phyloP scores from a whole-genome alignment of 2,113 vertebrate species.

The Protobothrops flavoviridis region DNA sequence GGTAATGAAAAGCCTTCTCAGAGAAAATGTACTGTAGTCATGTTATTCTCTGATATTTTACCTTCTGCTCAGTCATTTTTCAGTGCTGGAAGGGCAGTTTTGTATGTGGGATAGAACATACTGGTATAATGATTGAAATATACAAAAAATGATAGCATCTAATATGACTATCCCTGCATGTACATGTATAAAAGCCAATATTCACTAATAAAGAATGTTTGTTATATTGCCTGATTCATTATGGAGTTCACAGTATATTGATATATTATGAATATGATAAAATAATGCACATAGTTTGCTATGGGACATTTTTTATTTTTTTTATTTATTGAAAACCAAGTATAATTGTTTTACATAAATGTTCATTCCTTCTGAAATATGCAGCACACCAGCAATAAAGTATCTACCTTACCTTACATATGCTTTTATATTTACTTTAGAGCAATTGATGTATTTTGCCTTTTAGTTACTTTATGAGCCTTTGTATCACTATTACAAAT shows the following conservation, averaged over 20 bases:
- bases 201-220: not conserved
- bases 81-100: not conserved
- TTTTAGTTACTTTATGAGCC: not conserved
- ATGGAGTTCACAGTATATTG: not conserved
- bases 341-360: not conserved
- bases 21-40: not conserved
- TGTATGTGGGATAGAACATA: not conserved
- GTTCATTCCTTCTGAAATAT: not conserved
- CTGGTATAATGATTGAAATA: not conserved
- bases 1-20: not conserved
- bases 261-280: not conserved
- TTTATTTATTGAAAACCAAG: not conserved
- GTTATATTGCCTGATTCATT: not conserved
- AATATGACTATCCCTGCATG: not conserved
- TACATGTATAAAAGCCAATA: too few species aligned
- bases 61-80: not conserved
- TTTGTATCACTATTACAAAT: not conserved
- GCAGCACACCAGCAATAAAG: not conserved
- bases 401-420: not conserved
- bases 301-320: not conserved
- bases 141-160: not conserved
- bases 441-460: not conserved
- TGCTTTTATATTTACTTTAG: not conserved
- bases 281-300: not conserved
- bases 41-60: too few species aligned